phyloP scores from a whole-genome alignment of 2,113 vertebrate species.

The Megaleporinus macrocephalus region DNA sequence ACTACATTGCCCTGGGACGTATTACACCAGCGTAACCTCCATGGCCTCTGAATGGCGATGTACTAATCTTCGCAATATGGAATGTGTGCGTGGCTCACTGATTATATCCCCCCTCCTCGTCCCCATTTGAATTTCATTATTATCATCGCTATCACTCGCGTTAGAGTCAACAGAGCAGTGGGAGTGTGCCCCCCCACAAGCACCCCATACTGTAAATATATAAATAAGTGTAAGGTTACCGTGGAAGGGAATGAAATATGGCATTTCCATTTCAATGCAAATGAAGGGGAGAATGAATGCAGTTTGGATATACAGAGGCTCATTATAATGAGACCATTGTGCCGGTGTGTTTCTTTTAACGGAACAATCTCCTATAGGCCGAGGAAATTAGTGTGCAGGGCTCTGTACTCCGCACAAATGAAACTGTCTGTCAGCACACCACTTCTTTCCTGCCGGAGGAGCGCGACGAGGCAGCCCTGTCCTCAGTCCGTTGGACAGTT shows the following conservation, averaged over 20 bases:
- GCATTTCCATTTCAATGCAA: constrained; percentile 72
- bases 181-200: constrained; percentile 23
- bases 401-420: constrained; percentile 65
- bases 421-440: constrained; percentile 72
- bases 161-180: constrained; percentile 52
- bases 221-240: constrained; percentile 56
- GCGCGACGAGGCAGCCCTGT: constrained; percentile 20
- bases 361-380: constrained; percentile 64
- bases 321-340: constrained; percentile 65
- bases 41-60: background rate
- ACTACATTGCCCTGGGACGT: constrained; percentile 7
- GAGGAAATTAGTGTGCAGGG: constrained; percentile 71
- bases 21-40: constrained; percentile 1
- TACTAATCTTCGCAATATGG: constrained; percentile 35
- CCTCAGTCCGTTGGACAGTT: constrained; percentile 40
- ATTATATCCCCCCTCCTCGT: constrained; percentile 22
- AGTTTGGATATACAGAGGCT: constrained; percentile 63
- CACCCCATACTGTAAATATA: constrained; percentile 52
- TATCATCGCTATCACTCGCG: constrained; percentile 54
- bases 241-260: constrained; percentile 64
- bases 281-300: constrained; percentile 67
- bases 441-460: constrained; percentile 54
- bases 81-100: constrained; percentile 16
- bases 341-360: constrained; percentile 65
- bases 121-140: constrained; percentile 48